Conservation (phyloP, 1,140 invertebrate species). For the Elymnias hypermnestra region DNA sequence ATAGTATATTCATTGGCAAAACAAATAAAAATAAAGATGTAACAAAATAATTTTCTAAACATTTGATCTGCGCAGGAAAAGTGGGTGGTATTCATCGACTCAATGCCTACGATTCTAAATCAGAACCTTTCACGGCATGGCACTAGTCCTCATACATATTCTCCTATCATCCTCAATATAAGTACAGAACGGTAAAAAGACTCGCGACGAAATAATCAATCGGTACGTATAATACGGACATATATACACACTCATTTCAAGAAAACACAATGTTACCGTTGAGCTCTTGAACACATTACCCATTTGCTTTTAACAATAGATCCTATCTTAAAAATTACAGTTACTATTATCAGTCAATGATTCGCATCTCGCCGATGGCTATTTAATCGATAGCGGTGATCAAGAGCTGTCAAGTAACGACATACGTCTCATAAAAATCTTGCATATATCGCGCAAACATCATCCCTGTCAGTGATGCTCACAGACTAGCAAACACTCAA, state of each 20-base stretch:
- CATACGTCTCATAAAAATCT: conserved; percentile 56
- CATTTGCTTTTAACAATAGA: conserved; percentile 5
- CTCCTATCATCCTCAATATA: conserved; percentile 70
- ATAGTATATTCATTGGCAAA: conserved; percentile 57
- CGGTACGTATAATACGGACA: conserved; percentile 23
- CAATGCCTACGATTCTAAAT: conserved; percentile 73
- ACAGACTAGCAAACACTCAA: conserved; percentile 71
- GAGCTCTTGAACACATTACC: conserved; percentile 21
- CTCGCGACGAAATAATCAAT: conserved; percentile 27
- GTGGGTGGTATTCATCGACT: conserved; percentile 73
- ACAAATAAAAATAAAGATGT: conserved; percentile 51
- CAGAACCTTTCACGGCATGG: conserved; percentile 75
- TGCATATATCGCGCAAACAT: conserved; percentile 73
- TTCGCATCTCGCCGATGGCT: conserved; percentile 1
- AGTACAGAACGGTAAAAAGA: conserved; percentile 52
- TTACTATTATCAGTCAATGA: conserved; percentile 12
- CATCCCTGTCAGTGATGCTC: conserved; percentile 73
- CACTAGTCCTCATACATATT: conserved; percentile 71
- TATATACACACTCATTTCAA: conserved; percentile 30
- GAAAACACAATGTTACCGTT: conserved; percentile 21
- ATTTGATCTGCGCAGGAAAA: conserved; percentile 63
- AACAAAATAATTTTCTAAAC: conserved; percentile 59
- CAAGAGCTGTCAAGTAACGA: conserved; percentile 24
- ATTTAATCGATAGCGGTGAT: conserved; percentile 3
- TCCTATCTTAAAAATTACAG: conserved; percentile 5